phyloP scores from a whole-genome alignment of 2,888 invertebrate genomes.

The Criorhina ranunculi region DNA sequence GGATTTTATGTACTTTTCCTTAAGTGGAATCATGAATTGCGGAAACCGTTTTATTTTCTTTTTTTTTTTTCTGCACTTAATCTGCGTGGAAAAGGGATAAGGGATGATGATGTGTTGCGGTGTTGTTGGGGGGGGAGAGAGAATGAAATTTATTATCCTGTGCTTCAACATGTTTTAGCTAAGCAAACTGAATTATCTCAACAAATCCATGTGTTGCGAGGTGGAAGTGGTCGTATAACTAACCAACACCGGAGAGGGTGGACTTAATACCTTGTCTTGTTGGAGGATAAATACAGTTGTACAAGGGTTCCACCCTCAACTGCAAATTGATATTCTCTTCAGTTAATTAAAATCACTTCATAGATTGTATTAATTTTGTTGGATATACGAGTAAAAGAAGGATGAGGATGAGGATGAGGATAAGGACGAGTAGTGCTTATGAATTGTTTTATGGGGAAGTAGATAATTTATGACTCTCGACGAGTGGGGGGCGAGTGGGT shows the following conservation, averaged over 20 bases:
- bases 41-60: constrained; percentile 75
- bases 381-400: no score
- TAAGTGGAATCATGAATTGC: constrained; percentile 76
- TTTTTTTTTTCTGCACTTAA: constrained; percentile 39
- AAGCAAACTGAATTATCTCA: constrained; percentile 76
- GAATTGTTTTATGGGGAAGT: constrained; percentile 27
- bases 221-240: constrained; percentile 51
- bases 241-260: constrained; percentile 7
- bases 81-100: constrained; percentile 53
- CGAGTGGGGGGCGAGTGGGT: neutral
- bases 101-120: constrained; percentile 16
- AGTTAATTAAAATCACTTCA: constrained; percentile 77
- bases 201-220: constrained; percentile 70
- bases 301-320: constrained; percentile 50
- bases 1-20: constrained; percentile 74
- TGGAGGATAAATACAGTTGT: constrained; percentile 73
- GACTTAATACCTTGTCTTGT: constrained; percentile 9
- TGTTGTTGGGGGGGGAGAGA: neutral
- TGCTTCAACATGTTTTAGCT: constrained; percentile 76
- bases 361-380: constrained; percentile 71
- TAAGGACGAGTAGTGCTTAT: constrained; percentile 5
- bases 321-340: constrained; percentile 71
- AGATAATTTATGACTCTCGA: constrained; percentile 29
- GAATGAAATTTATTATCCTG: constrained; percentile 71
- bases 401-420: no score